Evolutionary conservation across 2,888 invertebrate species (phyloP), one percentile per base, ranked within the genome.

Genomic region (Acanthosepion pharaonis): DNA sequence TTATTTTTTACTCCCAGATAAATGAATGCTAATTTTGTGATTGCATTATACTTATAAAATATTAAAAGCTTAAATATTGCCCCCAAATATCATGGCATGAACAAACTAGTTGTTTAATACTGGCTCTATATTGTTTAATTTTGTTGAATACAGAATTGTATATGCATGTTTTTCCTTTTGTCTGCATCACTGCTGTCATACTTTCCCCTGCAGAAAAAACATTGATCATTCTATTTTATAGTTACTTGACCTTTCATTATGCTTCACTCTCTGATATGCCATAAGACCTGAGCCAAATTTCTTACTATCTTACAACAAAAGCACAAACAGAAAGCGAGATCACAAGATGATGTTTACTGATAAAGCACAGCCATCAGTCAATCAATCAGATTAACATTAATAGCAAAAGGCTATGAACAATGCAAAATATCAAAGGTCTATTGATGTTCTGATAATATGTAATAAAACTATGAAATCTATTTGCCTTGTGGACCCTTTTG

Each of bases 161-260:
- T 55, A 15, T 55, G 55, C 18, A 9, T 53, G 51, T 53, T 0
- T 28, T 8, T 78, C 28, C 25, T 78, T 23, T 78, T 28, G 6
- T 25, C 25, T 28, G 25, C n/a, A 11, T 4, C 11, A 28, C 0
- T 78, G 78, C 28, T 28, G 28, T 28, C 6, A 42, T 42, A 42
- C 2, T 78, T 78, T 78, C 28, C 64, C 28, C 8, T 6, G 2
- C n/a, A 78, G 78, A 78, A 28, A 28, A 78, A 78, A n/a, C 78
- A 78, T n/a, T n/a, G 78, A 78, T 78, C n/a, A 78, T 78, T 78
- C 28, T 78, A 78, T 78, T 78, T 78, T n/a, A 78, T n/a, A 25
- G 78, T 78, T n/a, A n/a, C 78, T 78, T 78, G n/a, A 78, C 78
- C 78, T 78, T 78, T 78, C 78, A 78, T 78, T 78, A 78, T 78